Evolutionary conservation across 2,888 invertebrate genomes (phyloP), one percentile per base, ranked within the genome.

Genomic region (Diachrysia chrysitis): DNA sequence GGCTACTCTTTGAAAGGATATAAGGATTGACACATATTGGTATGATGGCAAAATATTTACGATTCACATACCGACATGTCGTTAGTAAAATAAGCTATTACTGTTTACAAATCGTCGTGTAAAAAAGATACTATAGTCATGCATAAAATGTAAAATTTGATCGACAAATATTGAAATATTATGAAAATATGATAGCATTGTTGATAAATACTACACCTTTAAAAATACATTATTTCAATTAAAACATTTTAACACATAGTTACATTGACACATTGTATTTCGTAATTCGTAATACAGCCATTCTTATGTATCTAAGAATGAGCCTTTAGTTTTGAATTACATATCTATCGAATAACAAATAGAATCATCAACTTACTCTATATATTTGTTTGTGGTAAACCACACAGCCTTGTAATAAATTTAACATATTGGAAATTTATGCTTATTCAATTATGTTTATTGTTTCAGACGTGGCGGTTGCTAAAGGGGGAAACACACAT

Each of bases 401-500:
- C 74, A 46, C 60, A 46, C n/a, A 37, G 37, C 67, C 78, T 78
- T 73, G 78, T 53, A 37, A 66, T 23, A 25, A 12, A 21, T 58
- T 77, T 59, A 78, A 58, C 25, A 35, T 72, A 55, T 55, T 54
- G 14, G 4, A 48, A 48, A 37, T 32, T 19, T 42, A 42, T 5
- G 6, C 42, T n/a, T 21, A 6, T 53, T 21, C 16, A 61, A 55
- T 19, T 12, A 21, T 51, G 69, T 16, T 73, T 79, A 71, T 87
- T 89, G 87, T 94, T 92, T 79, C 92, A 94, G 94, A 83, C 71
- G 79, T 71, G 76, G 75, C 67, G 81, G 63, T 76, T 73, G 62
- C 68, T 83, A 84, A 83, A 80, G 79, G 82, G 84, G 84, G 83
- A 83, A 85, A 83, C 87, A 93, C 95, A 95, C 94, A 95, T 95